Evolutionary conservation across 2,888 invertebrate species (phyloP).

Genomic region (Odontocolon sp.): DNA sequence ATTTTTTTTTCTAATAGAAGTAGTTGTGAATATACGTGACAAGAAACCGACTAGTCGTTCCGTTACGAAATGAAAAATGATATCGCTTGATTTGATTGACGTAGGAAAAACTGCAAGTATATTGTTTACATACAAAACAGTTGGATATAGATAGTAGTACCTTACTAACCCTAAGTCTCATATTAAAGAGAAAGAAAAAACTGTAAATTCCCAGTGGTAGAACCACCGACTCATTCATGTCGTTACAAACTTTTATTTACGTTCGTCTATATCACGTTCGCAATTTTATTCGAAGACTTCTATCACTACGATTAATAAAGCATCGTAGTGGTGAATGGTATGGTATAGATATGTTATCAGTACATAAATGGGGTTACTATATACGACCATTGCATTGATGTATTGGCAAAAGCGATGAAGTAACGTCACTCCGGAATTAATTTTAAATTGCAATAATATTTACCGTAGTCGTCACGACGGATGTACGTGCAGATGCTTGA

Average conservation of each 20-base stretch:
- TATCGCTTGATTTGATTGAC: too few species aligned
- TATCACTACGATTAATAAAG: background rate
- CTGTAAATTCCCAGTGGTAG: background rate
- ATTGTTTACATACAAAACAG: too few species aligned
- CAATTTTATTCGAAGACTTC: background rate
- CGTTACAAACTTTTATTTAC: background rate
- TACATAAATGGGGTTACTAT: background rate
- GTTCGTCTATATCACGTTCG: background rate
- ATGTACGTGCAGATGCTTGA: background rate
- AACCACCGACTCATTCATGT: background rate
- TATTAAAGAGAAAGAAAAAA: background rate
- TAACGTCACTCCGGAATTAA: slow-evolving; percentile 12
- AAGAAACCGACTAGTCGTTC: too few species aligned
- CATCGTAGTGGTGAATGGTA: background rate
- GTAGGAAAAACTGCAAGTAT: too few species aligned
- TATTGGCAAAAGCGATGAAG: slow-evolving; percentile 8
- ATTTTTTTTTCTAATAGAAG: too few species aligned
- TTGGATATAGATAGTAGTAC: too few species aligned
- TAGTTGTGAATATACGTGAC: too few species aligned
- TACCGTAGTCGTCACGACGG: background rate
- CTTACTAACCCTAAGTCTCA: too few species aligned
- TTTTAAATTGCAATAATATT: slow-evolving; percentile 30
- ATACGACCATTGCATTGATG: background rate
- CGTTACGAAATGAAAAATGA: too few species aligned
- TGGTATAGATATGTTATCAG: background rate